These are phyloP conservation scores for Gobio occitaniae DNA, from an alignment of 2,797 vertebrate species.

Conservation along the genomic window DNA sequence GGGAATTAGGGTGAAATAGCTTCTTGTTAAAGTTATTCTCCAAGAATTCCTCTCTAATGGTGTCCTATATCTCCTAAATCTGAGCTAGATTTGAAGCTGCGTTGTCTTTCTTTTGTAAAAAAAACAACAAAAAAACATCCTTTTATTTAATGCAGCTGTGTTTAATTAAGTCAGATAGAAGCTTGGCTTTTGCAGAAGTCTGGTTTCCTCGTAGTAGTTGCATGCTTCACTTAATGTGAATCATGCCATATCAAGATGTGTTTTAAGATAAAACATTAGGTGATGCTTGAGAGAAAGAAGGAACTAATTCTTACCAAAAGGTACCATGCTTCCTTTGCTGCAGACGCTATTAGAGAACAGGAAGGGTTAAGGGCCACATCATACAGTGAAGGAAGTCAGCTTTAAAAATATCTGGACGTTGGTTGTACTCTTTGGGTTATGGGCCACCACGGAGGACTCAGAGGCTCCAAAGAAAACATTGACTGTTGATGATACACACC, in stretches of 20 bases:
- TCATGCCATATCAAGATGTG: not conserved
- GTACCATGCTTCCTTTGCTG: not conserved
- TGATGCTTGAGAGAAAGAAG: not conserved
- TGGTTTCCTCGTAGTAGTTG: not conserved
- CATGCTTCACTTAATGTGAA: not conserved
- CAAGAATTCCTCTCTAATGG: not conserved
- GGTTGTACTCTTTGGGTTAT: not conserved
- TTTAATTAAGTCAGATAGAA: slow-evolving; percentile 7
- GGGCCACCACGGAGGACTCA: slow-evolving; percentile 12
- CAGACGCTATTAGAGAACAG: not conserved
- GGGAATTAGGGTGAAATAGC: slow-evolving; percentile 11
- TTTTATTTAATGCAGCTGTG: slow-evolving; percentile 37
- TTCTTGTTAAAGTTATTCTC: slow-evolving; percentile 39
- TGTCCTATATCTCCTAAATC: slow-evolving; percentile 18
- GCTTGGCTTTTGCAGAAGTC: not conserved
- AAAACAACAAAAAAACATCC: not conserved
- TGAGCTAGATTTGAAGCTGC: slow-evolving; percentile 61
- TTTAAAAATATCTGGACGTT: slow-evolving; percentile 25
- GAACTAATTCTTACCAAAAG: not conserved
- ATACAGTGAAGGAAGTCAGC: slow-evolving; percentile 19
- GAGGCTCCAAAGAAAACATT: slow-evolving; percentile 34
- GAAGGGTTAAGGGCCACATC: slow-evolving; percentile 7
- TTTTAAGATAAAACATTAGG: not conserved
- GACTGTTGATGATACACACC: slow-evolving; percentile 18
- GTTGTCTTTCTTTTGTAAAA: slow-evolving; percentile 41